phyloP scores from a whole-genome alignment of 2,888 invertebrate species.

The Dolomedes plantarius region DNA sequence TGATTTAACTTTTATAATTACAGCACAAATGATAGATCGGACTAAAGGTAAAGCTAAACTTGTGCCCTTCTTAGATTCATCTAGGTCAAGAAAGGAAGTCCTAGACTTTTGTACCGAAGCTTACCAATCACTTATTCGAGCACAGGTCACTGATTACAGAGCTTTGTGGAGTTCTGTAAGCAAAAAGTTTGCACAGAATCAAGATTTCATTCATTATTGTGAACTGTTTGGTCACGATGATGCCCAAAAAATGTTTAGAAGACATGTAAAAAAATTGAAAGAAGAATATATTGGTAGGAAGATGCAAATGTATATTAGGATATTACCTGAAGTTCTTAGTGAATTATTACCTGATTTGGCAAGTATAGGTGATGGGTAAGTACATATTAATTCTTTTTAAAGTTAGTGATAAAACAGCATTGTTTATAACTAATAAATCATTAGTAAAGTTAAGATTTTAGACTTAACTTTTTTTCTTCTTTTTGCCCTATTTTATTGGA shows the following conservation, averaged over 20 bases:
- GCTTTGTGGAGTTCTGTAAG: constrained; percentile 91
- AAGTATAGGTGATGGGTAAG: constrained; percentile 82
- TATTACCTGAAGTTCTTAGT: constrained; percentile 85
- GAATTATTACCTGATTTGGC: constrained; percentile 87
- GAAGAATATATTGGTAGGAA: constrained; percentile 87
- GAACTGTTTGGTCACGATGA: constrained; percentile 92
- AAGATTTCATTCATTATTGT: constrained; percentile 90
- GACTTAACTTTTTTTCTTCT: too few relatives aligned
- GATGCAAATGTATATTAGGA: constrained; percentile 86
- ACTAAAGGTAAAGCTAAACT: constrained; percentile 83
- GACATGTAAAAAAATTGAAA: constrained; percentile 87
- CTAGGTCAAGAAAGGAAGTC: constrained; percentile 89
- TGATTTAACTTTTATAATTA: constrained; percentile 87
- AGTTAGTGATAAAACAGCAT: too few relatives aligned
- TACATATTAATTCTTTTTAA: constrained; percentile 45
- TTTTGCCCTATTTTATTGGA: too few relatives aligned
- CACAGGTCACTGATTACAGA: constrained; percentile 82
- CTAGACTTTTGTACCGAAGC: constrained; percentile 93
- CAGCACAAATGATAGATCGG: constrained; percentile 95
- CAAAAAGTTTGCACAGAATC: constrained; percentile 89
- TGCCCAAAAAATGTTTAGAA: constrained; percentile 86
- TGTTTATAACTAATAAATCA: too few relatives aligned
- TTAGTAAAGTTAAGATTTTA: too few relatives aligned
- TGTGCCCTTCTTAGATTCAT: constrained; percentile 87
- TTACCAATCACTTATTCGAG: constrained; percentile 89